phyloP scores from a whole-genome alignment of 2,113 vertebrate genomes.

The Pseudopodoces humilis region DNA sequence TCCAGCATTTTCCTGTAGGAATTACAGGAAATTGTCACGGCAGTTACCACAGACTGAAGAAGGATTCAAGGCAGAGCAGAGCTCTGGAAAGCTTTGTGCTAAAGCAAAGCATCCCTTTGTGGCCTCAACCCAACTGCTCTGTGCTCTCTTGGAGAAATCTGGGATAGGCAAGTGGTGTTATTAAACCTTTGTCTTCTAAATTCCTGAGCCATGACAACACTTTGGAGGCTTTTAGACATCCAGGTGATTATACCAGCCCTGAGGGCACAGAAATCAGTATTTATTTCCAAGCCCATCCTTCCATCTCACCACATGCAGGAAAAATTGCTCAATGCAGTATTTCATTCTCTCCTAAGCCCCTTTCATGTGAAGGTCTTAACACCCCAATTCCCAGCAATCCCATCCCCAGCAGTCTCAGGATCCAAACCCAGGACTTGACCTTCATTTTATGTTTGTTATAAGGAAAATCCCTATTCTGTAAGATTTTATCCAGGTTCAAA shows the following conservation, averaged over 20 bases:
- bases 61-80: neutral
- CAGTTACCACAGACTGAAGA: neutral
- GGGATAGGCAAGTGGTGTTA: neutral
- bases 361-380: neutral
- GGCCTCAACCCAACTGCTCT: neutral
- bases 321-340: neutral
- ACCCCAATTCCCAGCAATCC: neutral
- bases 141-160: neutral
- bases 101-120: neutral
- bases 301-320: neutral
- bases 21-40: neutral
- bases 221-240: neutral
- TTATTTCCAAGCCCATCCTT: neutral
- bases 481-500: neutral
- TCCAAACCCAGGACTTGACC: neutral
- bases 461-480: neutral
- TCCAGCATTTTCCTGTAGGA: constrained; percentile 91
- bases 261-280: neutral
- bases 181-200: neutral
- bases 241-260: neutral
- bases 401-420: neutral
- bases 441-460: neutral
- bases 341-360: neutral
- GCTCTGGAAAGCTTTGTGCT: neutral
- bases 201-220: neutral